phyloP scores from a whole-genome alignment of 2,888 invertebrate species.

The Papilio protenor region DNA sequence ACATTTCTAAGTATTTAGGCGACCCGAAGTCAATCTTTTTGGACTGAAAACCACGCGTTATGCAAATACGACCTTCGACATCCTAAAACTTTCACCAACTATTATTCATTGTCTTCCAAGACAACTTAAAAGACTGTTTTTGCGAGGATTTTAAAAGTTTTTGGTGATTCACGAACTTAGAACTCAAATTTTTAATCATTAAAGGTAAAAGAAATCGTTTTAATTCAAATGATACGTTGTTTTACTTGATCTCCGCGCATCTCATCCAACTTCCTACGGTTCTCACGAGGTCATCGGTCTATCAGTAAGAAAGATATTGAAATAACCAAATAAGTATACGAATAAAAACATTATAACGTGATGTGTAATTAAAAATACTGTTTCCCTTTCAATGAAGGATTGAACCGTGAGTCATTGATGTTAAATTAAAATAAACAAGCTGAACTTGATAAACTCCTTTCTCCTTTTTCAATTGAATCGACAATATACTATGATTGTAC shows the following conservation, averaged over 20 bases:
- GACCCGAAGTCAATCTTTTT: constrained; percentile 14
- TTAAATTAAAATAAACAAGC: constrained; percentile 26
- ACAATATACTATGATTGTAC: constrained; percentile 4
- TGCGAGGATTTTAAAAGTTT: not conserved
- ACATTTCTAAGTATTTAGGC: not conserved
- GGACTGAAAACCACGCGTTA: constrained; percentile 18
- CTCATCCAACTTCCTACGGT: not conserved
- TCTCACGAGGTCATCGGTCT: not conserved
- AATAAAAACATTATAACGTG: not conserved
- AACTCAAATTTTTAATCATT: not conserved
- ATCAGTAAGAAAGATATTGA: not conserved
- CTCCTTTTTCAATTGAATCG: constrained; percentile 32
- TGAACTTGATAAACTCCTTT: constrained; percentile 39
- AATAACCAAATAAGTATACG: not conserved
- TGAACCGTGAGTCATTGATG: constrained; percentile 23
- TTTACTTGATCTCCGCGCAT: not conserved
- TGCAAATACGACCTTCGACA: constrained; percentile 40
- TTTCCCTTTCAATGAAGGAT: not conserved
- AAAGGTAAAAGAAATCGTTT: not conserved
- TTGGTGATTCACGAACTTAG: not conserved
- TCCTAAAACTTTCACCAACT: constrained; percentile 25
- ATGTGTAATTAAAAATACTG: constrained; percentile 17
- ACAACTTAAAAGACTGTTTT: constrained; percentile 3
- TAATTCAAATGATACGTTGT: not conserved
- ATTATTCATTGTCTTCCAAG: constrained; percentile 9